Percentiles rank a stretch among this genome's conserved stretches.
phyloP scores from a whole-genome alignment of 2,113 vertebrate genomes.

The Loxodonta africana region DNA sequence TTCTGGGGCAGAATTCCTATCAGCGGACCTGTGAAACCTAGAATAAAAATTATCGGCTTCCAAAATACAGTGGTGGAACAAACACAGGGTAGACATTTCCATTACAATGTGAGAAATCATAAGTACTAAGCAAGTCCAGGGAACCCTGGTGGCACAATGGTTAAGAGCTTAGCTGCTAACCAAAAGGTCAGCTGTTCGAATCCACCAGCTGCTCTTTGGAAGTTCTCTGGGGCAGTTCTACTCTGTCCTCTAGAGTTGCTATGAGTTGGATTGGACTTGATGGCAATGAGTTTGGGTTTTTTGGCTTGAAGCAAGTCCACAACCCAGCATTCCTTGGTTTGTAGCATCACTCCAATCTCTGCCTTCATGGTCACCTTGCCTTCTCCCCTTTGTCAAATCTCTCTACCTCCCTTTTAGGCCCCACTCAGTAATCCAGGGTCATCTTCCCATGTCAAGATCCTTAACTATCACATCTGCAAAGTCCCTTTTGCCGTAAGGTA shows the following conservation, averaged over 20 bases:
- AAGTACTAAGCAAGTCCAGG: too few species aligned
- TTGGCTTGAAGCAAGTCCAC: background rate
- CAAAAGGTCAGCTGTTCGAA: too few species aligned
- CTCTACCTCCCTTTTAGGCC: background rate
- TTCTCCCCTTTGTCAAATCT: background rate
- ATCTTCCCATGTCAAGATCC: background rate
- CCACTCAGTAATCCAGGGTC: background rate
- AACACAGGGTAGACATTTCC: background rate
- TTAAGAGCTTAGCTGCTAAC: too few species aligned
- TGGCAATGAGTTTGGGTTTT: too few species aligned
- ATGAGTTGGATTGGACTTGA: too few species aligned
- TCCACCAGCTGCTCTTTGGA: too few species aligned
- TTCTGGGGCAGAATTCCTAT: background rate
- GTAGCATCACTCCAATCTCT: background rate
- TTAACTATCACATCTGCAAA: background rate
- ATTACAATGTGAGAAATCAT: background rate
- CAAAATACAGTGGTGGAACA: background rate
- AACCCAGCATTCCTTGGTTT: background rate
- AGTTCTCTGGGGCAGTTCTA: too few species aligned
- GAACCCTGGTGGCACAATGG: too few species aligned
- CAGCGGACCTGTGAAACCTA: background rate
- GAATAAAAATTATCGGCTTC: background rate
- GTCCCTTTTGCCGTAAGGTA: background rate
- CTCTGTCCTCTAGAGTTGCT: too few species aligned
- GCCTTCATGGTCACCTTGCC: background rate